Base-by-base conservation (phyloP, 2,888 invertebrate genomes). In the Serripes groenlandicus region DNA sequence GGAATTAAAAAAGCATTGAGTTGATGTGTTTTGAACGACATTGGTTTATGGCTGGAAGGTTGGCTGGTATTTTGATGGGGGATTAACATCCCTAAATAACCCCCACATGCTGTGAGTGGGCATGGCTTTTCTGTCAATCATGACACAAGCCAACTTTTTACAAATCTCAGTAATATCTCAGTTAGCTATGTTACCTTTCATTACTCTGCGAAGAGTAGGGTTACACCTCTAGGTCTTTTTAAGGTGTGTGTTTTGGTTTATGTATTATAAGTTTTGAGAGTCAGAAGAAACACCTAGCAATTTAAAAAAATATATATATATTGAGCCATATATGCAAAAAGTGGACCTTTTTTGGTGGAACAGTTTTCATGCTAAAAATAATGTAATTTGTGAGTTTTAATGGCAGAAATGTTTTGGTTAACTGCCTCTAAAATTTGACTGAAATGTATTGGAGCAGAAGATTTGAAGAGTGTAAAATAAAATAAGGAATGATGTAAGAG, bases 1-100 rank as follows among this genome's bases (percentile, higher is more conserved):
- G 66, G 64, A 52, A 75, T 75, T 75, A 75, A 37, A 75, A 68
- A 42, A 26, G 68, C 68, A 69, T 68, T 75, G 37, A 73, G 35
- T 56, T 54, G 28, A 75, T 68, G 66, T 68, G 68, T 69, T 75
- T 58, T 74, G 42, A 66, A 66, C 66, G 37, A 42, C 56, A 68
- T 7, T 68, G 56, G 26, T 69, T 69, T 75, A 68, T 75, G 68
- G 28, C 68, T 58, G 32, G 32, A 42, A 42, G 73, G 49, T 28
- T 62, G 34, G 68, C 23, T 54, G 52, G 73, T 58, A 62, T 42
- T 58, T 72, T 56, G 58, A 73, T 60, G 49, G 60, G 42, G 73
- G 73, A 54, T 70, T 56, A 66, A 66, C 66, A 28, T 7, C 42
- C 42, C 32, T 42, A 37, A 66, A 66, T 66, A 9, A 23, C 9